Base-by-base conservation (phyloP, 2,888 invertebrate genomes). In the Cephus pulcher region DNA sequence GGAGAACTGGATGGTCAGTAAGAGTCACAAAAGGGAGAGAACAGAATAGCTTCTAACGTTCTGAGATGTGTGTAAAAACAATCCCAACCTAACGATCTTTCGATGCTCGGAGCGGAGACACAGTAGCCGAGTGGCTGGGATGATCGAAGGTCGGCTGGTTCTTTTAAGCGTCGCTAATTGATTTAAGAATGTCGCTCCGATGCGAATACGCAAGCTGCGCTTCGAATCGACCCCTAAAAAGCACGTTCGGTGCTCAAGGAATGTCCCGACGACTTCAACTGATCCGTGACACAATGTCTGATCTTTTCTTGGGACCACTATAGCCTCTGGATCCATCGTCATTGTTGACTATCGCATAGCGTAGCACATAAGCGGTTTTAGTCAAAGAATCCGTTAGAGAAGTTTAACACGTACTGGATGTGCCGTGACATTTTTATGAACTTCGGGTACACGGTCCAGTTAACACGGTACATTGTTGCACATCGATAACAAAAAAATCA, bases 111-210 rank as follows among this genome's bases (percentile, higher is more conserved):
- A 76, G 75, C 37, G 33, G 79, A 84, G 82, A 85, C 82, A 85
- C 87, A 81, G 85, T 84, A 87, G 84, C 82, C 82, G 82, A 83
- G 81, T 79, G 83, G 83, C 81, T 75, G 76, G 56, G 77, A 77
- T 75, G 86, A 88, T 88, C 89, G 90, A 90, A 90, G 90, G 90
- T 85, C 88, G 86, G 81, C 89, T 79, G 85, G 81, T 87, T 89
- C 87, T 88, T 90, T 88, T 82, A 86, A 82, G 79, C 81, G 82
- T 86, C 84, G 86, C 84, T 89, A 90, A 89, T 89, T 89, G 88
- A 89, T 89, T 89, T 86, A 74, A 81, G 78, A 80, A 80, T 82
- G 79, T 74, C 80, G 79, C 75, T 73, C 12, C 71, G 76, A 80
- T 78, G 75, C 79, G 79, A 79, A 79, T 74, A 73, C 76, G 78